Percentiles rank a stretch among this genome's conserved stretches.
These are phyloP conservation scores for Eupsittula cactorum DNA, from an alignment of 2,113 vertebrate species.

Conservation along the genomic window DNA sequence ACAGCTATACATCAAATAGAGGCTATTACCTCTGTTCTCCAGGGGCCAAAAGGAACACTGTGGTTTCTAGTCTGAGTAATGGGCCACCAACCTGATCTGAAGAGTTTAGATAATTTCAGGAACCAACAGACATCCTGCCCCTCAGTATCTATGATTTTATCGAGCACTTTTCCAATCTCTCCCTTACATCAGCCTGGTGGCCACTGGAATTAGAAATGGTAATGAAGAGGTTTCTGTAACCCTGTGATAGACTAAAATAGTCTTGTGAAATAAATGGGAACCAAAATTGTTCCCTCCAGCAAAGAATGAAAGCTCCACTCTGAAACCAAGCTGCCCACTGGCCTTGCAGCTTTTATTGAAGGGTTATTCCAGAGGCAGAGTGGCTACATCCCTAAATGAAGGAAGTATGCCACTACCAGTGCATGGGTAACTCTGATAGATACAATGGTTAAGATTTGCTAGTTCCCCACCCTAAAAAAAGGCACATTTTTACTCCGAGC, in stretches of 20 bases:
- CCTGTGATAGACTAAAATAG: neutral
- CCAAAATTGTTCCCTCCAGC: neutral
- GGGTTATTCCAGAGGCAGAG: neutral
- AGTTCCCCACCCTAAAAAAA: neutral
- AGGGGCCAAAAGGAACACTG: accelerated
- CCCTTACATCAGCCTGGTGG: neutral
- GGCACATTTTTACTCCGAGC: neutral
- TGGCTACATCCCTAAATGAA: neutral
- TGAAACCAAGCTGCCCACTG: neutral
- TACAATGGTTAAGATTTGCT: neutral
- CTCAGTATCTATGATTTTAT: neutral
- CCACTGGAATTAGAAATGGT: neutral
- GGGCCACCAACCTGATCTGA: neutral
- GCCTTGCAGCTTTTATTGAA: neutral
- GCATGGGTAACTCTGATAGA: neutral
- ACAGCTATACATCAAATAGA: neutral
- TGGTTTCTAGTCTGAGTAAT: neutral
- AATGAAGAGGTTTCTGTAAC: neutral
- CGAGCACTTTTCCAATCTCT: neutral
- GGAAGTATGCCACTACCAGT: neutral
- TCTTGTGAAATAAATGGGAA: neutral
- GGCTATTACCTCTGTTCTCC: neutral
- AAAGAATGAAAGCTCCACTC: neutral
- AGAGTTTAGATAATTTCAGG: neutral
- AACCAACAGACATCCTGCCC: neutral